Evolutionary conservation across 2,797 vertebrate species (phyloP).

Genomic region (Pantherophis vulpinus): DNA sequence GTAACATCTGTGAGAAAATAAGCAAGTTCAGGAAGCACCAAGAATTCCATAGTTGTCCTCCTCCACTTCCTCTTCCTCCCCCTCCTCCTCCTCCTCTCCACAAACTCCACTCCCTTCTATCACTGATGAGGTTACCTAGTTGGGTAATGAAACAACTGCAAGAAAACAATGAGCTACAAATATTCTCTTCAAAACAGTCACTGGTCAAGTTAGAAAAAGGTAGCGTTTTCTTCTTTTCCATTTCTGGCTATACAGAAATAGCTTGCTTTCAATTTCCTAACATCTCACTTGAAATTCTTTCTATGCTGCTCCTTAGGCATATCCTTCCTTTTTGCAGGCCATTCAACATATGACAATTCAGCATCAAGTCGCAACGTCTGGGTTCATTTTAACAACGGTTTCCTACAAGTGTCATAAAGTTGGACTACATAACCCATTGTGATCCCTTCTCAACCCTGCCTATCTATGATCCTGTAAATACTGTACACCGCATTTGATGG

Average conservation of each 20-base stretch:
- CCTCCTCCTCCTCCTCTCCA: too few species aligned
- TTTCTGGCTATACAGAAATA: not conserved
- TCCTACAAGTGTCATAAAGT: not conserved
- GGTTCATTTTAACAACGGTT: not conserved
- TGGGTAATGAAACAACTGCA: too few species aligned
- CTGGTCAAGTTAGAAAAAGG: not conserved
- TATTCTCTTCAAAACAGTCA: not conserved
- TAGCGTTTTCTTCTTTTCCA: not conserved
- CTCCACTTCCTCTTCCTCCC: too few species aligned
- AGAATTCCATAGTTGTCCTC: too few species aligned
- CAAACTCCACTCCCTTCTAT: too few species aligned
- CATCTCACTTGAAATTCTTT: not conserved
- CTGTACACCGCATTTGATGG: not conserved
- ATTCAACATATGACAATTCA: not conserved
- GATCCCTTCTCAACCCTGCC: not conserved
- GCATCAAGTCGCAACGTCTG: not conserved
- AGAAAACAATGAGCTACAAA: too few species aligned
- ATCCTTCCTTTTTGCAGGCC: not conserved
- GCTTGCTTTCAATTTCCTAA: not conserved
- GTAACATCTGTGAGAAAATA: too few species aligned
- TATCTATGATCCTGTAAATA: not conserved
- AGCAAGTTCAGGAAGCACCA: too few species aligned
- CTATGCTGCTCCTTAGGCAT: not conserved
- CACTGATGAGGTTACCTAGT: too few species aligned
- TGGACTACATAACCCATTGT: not conserved